A percentile compares a stretch with the other conserved stretches of the same genome.
Conservation (phyloP, 2,888 invertebrate species). For the Andrena bicolor region DNA sequence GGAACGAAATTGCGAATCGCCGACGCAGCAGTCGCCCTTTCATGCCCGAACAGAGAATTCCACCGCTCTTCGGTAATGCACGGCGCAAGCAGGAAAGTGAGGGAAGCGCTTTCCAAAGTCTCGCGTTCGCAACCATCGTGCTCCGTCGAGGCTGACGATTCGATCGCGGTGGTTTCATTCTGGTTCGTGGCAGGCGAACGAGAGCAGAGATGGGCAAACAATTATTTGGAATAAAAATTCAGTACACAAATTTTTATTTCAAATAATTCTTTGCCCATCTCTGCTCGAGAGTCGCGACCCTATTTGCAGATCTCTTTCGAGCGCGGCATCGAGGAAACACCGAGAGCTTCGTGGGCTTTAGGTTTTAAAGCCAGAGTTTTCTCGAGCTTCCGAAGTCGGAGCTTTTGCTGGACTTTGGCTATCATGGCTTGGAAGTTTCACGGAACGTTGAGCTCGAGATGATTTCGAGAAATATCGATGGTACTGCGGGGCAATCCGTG, state of each 20-base stretch:
- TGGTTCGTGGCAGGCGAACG: not conserved
- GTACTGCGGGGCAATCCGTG: not conserved
- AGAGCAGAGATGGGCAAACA: too few relatives aligned
- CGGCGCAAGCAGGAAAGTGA: not conserved
- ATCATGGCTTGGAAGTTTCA: not conserved
- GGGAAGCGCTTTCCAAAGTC: not conserved
- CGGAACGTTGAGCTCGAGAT: not conserved
- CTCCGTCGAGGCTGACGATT: not conserved
- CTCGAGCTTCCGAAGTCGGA: not conserved
- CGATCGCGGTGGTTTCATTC: not conserved
- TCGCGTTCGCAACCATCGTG: not conserved
- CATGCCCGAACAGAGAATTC: not conserved
- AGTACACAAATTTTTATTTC: too few relatives aligned
- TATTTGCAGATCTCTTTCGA: too few relatives aligned
- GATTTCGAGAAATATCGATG: not conserved
- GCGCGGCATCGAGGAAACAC: too few relatives aligned
- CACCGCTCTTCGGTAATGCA: not conserved
- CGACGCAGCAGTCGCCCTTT: slow-evolving; percentile 1
- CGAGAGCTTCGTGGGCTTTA: too few relatives aligned
- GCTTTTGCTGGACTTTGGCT: not conserved
- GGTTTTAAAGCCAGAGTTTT: not conserved
- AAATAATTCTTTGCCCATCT: too few relatives aligned
- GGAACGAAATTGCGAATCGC: slow-evolving; percentile 22
- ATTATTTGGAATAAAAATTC: too few relatives aligned
- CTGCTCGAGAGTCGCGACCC: too few relatives aligned